These are phyloP conservation scores for Arnoldichthys spilopterus DNA, from an alignment of 2,797 vertebrate genomes.

Conservation along the genomic window DNA sequence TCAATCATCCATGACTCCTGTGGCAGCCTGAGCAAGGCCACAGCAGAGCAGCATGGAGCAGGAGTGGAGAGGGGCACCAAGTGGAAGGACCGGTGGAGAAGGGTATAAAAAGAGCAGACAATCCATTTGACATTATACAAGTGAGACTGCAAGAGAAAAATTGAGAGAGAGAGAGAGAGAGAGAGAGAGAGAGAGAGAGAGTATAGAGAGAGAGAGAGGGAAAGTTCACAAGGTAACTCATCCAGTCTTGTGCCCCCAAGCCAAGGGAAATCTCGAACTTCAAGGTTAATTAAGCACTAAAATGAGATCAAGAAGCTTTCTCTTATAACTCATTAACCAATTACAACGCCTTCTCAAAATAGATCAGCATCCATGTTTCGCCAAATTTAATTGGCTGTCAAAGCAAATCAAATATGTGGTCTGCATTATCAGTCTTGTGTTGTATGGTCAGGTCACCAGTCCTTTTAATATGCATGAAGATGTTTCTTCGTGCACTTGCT, in stretches of 20 bases:
- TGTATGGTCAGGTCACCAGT: constrained; percentile 3
- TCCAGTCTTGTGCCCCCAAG: constrained; percentile 67
- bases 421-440: constrained; percentile 28
- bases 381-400: constrained; percentile 71
- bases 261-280: constrained; percentile 75
- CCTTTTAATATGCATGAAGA: constrained; percentile 19
- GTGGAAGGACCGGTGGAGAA: constrained; percentile 48
- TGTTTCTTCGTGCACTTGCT: constrained; percentile 1
- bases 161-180: constrained; percentile 35
- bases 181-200: background rate
- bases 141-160: background rate
- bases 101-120: constrained; percentile 48
- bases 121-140: constrained; percentile 55
- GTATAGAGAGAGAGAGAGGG: constrained; percentile 37
- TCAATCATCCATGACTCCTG: constrained; percentile 50
- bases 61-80: background rate
- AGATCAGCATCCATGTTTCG: constrained; percentile 68
- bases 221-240: constrained; percentile 26
- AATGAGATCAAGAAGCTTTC: constrained; percentile 81
- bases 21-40: constrained; percentile 15
- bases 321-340: constrained; percentile 80
- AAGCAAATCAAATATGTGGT: constrained; percentile 70
- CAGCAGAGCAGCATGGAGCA: background rate
- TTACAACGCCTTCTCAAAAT: constrained; percentile 76
- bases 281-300: constrained; percentile 82